These are phyloP conservation scores for Congeria kusceri DNA, from an alignment of 2,888 invertebrate species.

Conservation along the genomic window DNA sequence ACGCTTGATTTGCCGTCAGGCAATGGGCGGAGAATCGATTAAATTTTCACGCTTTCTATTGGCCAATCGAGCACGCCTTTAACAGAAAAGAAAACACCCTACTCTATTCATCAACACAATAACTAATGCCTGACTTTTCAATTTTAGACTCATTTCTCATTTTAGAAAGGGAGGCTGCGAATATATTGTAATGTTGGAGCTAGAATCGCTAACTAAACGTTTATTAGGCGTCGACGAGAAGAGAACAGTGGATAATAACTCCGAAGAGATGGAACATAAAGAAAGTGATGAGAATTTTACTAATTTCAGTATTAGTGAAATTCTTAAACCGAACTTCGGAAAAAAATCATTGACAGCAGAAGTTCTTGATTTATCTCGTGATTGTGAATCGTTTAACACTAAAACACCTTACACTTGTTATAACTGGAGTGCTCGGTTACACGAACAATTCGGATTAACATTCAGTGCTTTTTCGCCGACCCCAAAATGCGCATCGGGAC, in stretches of 20 bases:
- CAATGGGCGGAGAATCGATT: slow-evolving; percentile 10
- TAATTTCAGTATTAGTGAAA: slow-evolving; percentile 81
- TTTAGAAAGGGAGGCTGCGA: too few relatives aligned
- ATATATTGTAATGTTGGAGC: slow-evolving; percentile 26
- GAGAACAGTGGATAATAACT: not conserved
- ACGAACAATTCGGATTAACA: slow-evolving; percentile 21
- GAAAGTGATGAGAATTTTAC: slow-evolving; percentile 65
- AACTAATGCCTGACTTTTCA: slow-evolving; percentile 47
- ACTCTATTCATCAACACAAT: slow-evolving; percentile 32
- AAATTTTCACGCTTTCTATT: slow-evolving; percentile 14
- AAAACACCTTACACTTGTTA: not conserved
- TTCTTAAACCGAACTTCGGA: slow-evolving; percentile 81
- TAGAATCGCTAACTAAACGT: not conserved
- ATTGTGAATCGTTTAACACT: slow-evolving; percentile 12
- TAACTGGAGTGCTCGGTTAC: slow-evolving; percentile 24
- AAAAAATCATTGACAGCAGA: slow-evolving; percentile 50
- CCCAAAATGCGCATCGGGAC: slow-evolving; percentile 20
- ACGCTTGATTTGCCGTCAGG: slow-evolving; percentile 6
- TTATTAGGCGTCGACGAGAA: not conserved
- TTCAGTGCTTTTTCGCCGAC: slow-evolving; percentile 25
- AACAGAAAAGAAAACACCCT: slow-evolving; percentile 41
- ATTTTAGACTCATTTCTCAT: slow-evolving; percentile 38
- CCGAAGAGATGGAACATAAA: slow-evolving; percentile 17
- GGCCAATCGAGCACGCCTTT: slow-evolving; percentile 20
- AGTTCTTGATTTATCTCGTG: slow-evolving; percentile 53